Percentiles rank a stretch among this genome's conserved stretches.
These are phyloP conservation scores for Numenius arquata DNA, from an alignment of 2,113 vertebrate genomes.

Conservation along the genomic window DNA sequence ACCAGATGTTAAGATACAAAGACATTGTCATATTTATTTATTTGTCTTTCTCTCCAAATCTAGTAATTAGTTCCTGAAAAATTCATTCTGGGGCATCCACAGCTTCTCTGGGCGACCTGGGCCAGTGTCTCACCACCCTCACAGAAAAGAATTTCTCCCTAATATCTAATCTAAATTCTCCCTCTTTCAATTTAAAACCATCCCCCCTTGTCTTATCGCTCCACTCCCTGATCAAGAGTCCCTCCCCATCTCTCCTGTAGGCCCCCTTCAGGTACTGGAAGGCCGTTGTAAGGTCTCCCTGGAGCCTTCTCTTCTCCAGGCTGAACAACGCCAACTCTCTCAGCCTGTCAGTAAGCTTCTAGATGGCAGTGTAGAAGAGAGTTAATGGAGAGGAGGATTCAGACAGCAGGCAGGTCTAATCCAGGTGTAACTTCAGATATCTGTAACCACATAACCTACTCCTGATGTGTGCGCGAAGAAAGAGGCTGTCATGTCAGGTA, in stretches of 20 bases:
- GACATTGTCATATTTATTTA: not conserved
- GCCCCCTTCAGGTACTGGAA: too few species aligned
- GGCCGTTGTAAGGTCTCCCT: too few species aligned
- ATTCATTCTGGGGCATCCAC: not conserved
- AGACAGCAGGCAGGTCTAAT: not conserved
- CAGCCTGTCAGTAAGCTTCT: not conserved
- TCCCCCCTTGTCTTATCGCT: too few species aligned
- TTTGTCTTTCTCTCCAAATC: not conserved
- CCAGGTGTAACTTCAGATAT: not conserved
- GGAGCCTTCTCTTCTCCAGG: too few species aligned
- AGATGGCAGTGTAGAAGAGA: not conserved
- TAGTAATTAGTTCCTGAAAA: constrained; percentile 19
- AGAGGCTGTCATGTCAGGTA: not conserved
- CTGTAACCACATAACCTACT: not conserved
- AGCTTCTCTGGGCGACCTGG: too few species aligned
- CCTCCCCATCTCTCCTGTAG: too few species aligned
- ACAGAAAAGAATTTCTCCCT: too few species aligned
- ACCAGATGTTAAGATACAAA: not conserved
- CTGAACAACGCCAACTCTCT: too few species aligned
- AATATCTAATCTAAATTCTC: too few species aligned
- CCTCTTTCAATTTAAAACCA: too few species aligned
- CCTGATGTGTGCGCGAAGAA: not conserved
- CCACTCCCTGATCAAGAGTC: too few species aligned
- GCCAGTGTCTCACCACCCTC: too few species aligned
- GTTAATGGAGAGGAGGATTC: not conserved